Base-by-base conservation (phyloP, 1,140 invertebrate genomes). In the Philotrypesis tridentata region DNA sequence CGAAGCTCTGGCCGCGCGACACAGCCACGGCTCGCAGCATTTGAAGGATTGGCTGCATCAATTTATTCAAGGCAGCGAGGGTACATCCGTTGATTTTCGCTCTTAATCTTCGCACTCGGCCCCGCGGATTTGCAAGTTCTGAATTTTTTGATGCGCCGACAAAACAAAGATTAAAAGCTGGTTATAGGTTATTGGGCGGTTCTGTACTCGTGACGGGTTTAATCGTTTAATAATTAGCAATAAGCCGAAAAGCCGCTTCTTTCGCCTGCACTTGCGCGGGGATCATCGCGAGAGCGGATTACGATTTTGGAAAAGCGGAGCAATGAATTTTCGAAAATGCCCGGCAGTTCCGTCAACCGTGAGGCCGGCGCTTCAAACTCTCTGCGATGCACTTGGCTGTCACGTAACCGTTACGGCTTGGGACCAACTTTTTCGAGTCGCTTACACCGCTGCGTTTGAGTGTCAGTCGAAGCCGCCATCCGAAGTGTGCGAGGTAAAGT, bases 381-480 rank as follows among this genome's bases (percentile, higher is more conserved):
- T 96, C 40, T 94, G 94, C 8, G 95, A 96, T 87, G 94, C 95
- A n/a, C 90, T 96, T 12, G 95, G 95, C 3, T 95, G 94, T 81
- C 95, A 96, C 83, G 94, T 96, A 0, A 94, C 95, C 2, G 93
- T 94, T 23, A 95, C 95, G 5, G 94, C 93, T 40, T 96, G 95
- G 95, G 96, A 96, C 88, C 93, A 94, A 85, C 91, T 94, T 77
- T 96, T 96, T 87, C 92, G 94, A 90, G 65, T 91, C 55, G 92
- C 92, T n/a, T 89, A 90, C 63, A 89, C 87, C 12, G 86, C 87
- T 14, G 84, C 87, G 14, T 90, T 90, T 55, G 82, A 88, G 4
- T 89, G 84, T 40, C 72, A 79, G 33, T 90, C 88, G n/a, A 87
- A 82, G 68, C 80, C 85, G 1, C 85, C 83, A 2, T 82, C 82